phyloP scores from a whole-genome alignment of 2,113 vertebrate species.

The Scatophagus argus region DNA sequence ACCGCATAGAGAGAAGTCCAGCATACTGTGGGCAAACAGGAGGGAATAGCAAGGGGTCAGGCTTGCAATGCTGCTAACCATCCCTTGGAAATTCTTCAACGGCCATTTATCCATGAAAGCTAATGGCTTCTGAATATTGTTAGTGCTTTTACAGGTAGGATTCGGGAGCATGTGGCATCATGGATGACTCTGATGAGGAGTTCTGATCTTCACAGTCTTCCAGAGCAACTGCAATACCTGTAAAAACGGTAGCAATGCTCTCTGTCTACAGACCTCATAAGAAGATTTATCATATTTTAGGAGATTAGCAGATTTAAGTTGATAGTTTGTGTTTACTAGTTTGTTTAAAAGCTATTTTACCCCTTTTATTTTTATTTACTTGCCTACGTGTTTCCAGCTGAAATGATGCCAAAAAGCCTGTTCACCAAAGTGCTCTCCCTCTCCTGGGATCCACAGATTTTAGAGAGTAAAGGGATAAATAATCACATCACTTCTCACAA shows the following conservation, averaged over 20 bases:
- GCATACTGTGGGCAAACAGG: constrained; percentile 36
- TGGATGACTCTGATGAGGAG: constrained; percentile 32
- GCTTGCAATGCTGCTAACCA: constrained; percentile 40
- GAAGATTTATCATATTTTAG: constrained; percentile 58
- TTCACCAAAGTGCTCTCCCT: constrained; percentile 50
- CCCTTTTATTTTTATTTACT: constrained; percentile 63
- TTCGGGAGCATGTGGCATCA: constrained; percentile 44
- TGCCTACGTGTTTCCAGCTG: constrained; percentile 59
- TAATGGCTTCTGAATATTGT: constrained; percentile 53
- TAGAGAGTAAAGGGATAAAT: constrained; percentile 38
- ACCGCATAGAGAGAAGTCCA: constrained; percentile 62
- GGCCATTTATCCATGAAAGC: constrained; percentile 44
- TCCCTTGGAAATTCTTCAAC: constrained; percentile 54
- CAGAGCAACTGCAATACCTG: constrained; percentile 34
- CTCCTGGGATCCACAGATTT: constrained; percentile 52
- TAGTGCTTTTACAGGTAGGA: constrained; percentile 55
- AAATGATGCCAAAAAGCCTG: constrained; percentile 62
- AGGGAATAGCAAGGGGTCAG: constrained; percentile 45
- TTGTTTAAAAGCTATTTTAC: constrained; percentile 67
- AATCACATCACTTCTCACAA: constrained; percentile 33
- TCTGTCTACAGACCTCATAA: constrained; percentile 70
- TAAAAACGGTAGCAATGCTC: constrained; percentile 61
- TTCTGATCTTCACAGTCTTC: constrained; percentile 47
- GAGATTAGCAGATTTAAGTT: constrained; percentile 43
- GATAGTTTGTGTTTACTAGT: constrained; percentile 72